Evolutionary conservation across 2,888 invertebrate genomes (phyloP), one percentile per base, ranked within the genome.

Genomic region (Meghimatium bilineatum): DNA sequence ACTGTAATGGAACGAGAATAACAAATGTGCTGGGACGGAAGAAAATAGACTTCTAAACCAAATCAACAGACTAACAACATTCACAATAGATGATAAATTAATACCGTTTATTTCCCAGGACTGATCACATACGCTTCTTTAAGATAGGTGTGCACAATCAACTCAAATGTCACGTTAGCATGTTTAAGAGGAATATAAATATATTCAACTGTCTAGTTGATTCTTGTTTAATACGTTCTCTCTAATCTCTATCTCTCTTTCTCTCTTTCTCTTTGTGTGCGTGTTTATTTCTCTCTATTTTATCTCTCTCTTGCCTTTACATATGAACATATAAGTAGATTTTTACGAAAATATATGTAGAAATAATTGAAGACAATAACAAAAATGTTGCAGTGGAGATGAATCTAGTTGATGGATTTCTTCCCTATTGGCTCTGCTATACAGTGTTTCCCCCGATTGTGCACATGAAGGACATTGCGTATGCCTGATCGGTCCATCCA

Each of bases 21-120:
- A 20, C 38, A n/a, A 38, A 44, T 29, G 72, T n/a, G 72, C 72
- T 8, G 29, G 12, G 14, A n/a, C 49, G 29, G 72, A 72, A 29
- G 72, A 49, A 72, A 72, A 72, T n/a, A n/a, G 44, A 72, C 72
- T 26, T 44, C 44, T 26, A 29, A 49, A 72, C n/a, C 72, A n/a
- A n/a, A 26, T 44, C 17, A 44, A 38, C 49, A 8, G n/a, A 26
- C 72, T n/a, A n/a, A 72, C 38, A 38, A 44, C 14, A 44, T 44
- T n/a, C 72, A 29, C 17, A 72, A 72, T 72, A n/a, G 72, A 72
- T 72, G n/a, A 34, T 38, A 72, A 72, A 72, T 72, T 72, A 72
- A 72, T 72, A 17, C 72, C 10, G 8, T 44, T 38, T 17, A 72
- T 29, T 72, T 72, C 29, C 72, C 72, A n/a, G 17, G n/a, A 72